Evolutionary conservation across 2,888 invertebrate species (phyloP), one percentile per base, ranked within the genome.

Genomic region (Lithophane leautieri): DNA sequence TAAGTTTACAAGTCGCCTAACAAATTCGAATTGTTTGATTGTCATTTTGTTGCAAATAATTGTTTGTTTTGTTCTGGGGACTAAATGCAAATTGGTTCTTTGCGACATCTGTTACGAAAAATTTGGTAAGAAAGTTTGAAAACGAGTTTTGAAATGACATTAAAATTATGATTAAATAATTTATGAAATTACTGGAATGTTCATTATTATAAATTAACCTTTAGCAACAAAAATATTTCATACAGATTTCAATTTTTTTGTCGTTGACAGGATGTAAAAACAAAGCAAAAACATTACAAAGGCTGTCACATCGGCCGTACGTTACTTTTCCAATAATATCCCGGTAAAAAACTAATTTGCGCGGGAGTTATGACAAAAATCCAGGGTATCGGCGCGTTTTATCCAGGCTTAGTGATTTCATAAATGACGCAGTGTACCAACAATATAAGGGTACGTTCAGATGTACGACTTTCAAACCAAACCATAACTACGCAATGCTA

Each of bases 11-110:
- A 90, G 79, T 88, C 87, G 81, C 85, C 87, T 86, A 85, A 88
- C 89, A 88, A 87, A 88, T 90, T 91, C 88, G 85, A 90, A 88
- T 88, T 87, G 86, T 86, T 86, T 78, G 83, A 87, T 86, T 86
- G 88, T 82, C 88, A 85, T 88, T 84, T 74, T 73, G 74, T 76
- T 84, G 88, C 79, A 83, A 85, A 86, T 87, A 87, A 87, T 79
- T 83, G 81, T 87, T 86, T 84, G 79, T 80, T 76, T 78, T 78
- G 78, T 81, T 78, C 44, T 42, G 52, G 42, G 52, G 76, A 83
- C 77, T 82, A 78, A 75, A 82, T 84, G 82, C 47, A 82, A 86
- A 86, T 84, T 76, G 74, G 76, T 73, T 77, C 68, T 78, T 75
- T 70, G 76, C 60, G 72, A 78, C 78, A 73, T 75, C 73, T 71